Percentiles rank a stretch among this genome's conserved stretches.
phyloP scores from a whole-genome alignment of 2,113 vertebrate species.

The Pangasianodon hypophthalmus region DNA sequence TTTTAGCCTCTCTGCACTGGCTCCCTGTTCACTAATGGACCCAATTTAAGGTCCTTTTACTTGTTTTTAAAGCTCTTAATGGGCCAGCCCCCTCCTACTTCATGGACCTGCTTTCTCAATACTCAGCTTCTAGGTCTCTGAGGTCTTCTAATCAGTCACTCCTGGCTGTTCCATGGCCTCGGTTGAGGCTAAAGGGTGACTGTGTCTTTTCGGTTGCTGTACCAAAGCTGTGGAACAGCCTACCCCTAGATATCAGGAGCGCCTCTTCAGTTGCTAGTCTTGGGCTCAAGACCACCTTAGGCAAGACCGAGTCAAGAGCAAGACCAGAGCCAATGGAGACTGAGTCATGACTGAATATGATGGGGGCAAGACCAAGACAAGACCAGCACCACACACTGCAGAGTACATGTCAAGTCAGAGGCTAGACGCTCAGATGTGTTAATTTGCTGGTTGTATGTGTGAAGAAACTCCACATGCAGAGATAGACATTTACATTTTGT shows the following conservation, averaged over 20 bases:
- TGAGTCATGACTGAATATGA: background rate
- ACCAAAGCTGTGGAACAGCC: background rate
- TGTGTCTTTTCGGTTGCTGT: background rate
- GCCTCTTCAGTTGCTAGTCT: background rate
- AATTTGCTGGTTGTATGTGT: background rate
- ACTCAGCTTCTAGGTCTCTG: background rate
- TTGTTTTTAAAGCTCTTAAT: background rate
- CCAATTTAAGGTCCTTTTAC: background rate
- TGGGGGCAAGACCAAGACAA: background rate
- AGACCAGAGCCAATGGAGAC: background rate
- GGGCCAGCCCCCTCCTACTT: background rate
- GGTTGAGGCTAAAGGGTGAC: background rate
- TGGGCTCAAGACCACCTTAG: background rate
- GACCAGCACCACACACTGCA: background rate
- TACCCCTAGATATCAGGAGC: background rate
- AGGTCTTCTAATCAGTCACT: background rate
- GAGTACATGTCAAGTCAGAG: background rate
- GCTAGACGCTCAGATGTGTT: background rate
- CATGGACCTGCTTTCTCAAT: background rate
- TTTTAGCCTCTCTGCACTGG: background rate
- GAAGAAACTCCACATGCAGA: background rate
- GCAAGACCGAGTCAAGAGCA: background rate
- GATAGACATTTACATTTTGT: background rate
- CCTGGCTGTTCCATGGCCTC: background rate
- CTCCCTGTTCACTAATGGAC: background rate